Evolutionary conservation across 2,888 invertebrate genomes (phyloP), one percentile per base, ranked within the genome.

Genomic region (Conus canariensis): DNA sequence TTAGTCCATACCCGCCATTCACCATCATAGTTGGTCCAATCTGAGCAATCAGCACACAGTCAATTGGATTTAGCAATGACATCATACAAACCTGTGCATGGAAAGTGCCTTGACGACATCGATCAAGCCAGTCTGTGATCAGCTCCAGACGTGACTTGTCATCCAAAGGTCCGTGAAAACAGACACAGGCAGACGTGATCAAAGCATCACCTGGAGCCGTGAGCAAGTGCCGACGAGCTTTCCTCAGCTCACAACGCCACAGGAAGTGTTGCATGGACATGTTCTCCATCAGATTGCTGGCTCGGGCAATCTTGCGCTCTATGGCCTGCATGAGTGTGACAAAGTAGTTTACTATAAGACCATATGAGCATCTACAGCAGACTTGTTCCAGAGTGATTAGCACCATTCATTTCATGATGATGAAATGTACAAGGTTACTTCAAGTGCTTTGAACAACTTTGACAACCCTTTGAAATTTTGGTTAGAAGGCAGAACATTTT

Each of bases 131-230:
- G 90, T 96, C 95, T 87, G 94, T 92, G 77, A 95, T 85, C 6
- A 96, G 94, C 45, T 95, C 95, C 9, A 93, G 92, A 59, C 96
- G 91, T 25, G 93, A 93, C 89, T 94, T 94, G 91, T 95, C 95
- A 91, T 95, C 94, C 9, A 96, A 93, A 5, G 96, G 95, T 9
- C 96, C 96, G 91, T 95, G 95, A 92, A 95, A 96, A 74, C 94
- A 94, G 60, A 95, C 94, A 91, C 94, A 94, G 7, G 96, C 96
- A 3, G 96, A 94, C 1, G 95, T 95, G 59, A 96, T 93, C 12
- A 96, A 93, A 22, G 95, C 96, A 90, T 96, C 96, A 0, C 95
- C 96, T 2, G 95, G 95, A 0, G 95, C 94, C 6, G 95, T 94
- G 59, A 93, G 92, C 9, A 96, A 93, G 60, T 95, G 94, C 58